Evolutionary conservation across 2,797 vertebrate species (phyloP).

Genomic region (Dicrostonyx torquatus): DNA sequence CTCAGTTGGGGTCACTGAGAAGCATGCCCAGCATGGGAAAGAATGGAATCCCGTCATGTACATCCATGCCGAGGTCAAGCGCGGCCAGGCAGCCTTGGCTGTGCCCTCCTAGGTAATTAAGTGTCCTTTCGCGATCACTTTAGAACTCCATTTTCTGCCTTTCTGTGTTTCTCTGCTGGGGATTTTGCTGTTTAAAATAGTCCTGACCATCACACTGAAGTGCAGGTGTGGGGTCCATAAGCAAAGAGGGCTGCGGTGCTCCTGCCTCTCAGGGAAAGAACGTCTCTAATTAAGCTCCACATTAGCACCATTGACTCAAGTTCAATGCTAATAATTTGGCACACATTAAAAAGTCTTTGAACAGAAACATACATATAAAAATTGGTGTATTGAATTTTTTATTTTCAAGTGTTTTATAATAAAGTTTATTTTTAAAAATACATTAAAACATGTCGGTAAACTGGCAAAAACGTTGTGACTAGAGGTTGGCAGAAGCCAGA

Average conservation of each 20-base stretch:
- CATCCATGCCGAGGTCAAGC: not conserved
- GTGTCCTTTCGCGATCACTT: not conserved
- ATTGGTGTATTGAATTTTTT: not conserved
- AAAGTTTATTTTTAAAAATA: not conserved
- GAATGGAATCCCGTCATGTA: not conserved
- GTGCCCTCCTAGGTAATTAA: not conserved
- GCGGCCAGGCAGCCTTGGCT: not conserved
- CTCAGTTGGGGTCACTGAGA: not conserved
- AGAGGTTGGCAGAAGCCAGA: not conserved
- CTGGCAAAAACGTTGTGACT: not conserved
- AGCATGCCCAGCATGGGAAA: not conserved
- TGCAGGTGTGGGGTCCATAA: not conserved
- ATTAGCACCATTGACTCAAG: not conserved
- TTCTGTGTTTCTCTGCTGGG: not conserved
- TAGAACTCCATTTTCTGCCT: not conserved
- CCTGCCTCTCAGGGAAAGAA: not conserved
- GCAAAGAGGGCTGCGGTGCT: too few relatives aligned
- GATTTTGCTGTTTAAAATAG: not conserved
- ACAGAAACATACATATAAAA: not conserved
- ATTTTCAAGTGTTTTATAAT: not conserved
- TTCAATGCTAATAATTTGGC: not conserved
- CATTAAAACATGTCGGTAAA: not conserved
- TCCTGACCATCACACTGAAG: not conserved
- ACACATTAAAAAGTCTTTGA: not conserved
- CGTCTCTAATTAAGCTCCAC: fast-evolving